phyloP scores from a whole-genome alignment of 92 coral and sea anemone genomes.

The Porites divaricata region DNA sequence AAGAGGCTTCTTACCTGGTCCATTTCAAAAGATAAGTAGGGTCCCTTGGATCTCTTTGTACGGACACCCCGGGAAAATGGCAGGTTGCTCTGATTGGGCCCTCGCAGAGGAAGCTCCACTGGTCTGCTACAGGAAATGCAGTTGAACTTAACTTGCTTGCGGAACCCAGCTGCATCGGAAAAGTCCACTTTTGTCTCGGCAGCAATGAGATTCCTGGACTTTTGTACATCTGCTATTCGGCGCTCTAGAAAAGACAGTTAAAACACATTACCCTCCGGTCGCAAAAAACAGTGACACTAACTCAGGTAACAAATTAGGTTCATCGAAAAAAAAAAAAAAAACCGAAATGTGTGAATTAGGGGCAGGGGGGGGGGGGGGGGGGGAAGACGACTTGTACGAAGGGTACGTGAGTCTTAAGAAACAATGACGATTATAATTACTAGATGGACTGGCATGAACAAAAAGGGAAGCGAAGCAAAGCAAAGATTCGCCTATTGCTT shows the following conservation, averaged over 20 bases:
- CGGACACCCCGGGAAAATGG: conserved; percentile 81
- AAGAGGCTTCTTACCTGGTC: conserved; percentile 74
- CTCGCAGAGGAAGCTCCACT: conserved; percentile 75
- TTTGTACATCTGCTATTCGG: conserved; percentile 94
- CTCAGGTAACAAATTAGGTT: neutral
- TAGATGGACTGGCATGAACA: too few relatives aligned
- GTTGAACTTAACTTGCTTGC: conserved; percentile 85
- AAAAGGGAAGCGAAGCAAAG: too few relatives aligned
- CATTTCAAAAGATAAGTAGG: conserved; percentile 86
- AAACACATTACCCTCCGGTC: neutral
- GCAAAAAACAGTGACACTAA: neutral
- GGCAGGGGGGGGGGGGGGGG: too few relatives aligned
- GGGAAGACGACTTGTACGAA: too few relatives aligned
- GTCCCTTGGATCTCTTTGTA: conserved; percentile 83
- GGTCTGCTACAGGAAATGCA: conserved; percentile 98
- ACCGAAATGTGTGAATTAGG: too few relatives aligned
- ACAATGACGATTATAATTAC: too few relatives aligned
- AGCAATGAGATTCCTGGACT: conserved; percentile 88
- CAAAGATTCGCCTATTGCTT: too few relatives aligned
- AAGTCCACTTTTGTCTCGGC: conserved; percentile 93
- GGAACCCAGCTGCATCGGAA: conserved; percentile 92
- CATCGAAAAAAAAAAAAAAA: too few relatives aligned
- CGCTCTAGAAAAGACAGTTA: conserved; percentile 53
- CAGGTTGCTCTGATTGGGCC: conserved; percentile 63
- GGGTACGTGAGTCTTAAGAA: too few relatives aligned